Base-by-base conservation (phyloP, 64 coral and sea anemone species). In the Exaiptasia diaphana region DNA sequence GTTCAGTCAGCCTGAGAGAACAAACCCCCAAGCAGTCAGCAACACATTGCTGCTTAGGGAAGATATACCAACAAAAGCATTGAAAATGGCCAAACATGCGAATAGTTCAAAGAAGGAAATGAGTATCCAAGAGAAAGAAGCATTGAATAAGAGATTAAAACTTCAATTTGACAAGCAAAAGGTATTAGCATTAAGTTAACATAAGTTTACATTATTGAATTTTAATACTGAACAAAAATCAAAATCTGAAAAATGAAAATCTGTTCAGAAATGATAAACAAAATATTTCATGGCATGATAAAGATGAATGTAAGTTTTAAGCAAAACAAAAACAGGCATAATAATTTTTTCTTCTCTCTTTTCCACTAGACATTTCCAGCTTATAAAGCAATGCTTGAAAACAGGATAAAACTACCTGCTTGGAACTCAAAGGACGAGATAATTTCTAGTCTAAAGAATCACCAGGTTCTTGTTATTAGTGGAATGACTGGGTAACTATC, bases 401-500 rank as follows among this genome's bases (percentile, higher is more conserved):
- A 93, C 34, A 74, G 86, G 20, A 94, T 77, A 70, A 88, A 85
- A 15, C 81, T 94, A 18, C 91, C 91, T 32, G 86, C 91, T 8
- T 94, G 86, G 85, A 89, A 89, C 12, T 89, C 86, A 52, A 79
- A 89, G 34, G 42, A 94, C 1, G 38, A 89, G 64, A 94, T 94
- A n/a, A 82, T 85, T 17, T 20, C 41, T 62, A 71, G 38, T 38
- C 73, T 94, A 24, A 25, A 94, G 44, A n/a, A 89, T 9, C 80
- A 89, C 37, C 91, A 89, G 41, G 86, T 94, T 21, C 29, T 94
- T 49, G 91, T 94, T 34, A 94, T 94, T 41, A 89, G 91, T 89
- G 91, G 91, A 64, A 94, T 94, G 91, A 94, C 91, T n/a, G 91
- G 91, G 91, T 94, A 84, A 73, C 39, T 32, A 3, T 53, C 2